Base-by-base conservation (phyloP, 35 echinoderm and acorn worm genomes). In the Lytechinus variegatus region DNA sequence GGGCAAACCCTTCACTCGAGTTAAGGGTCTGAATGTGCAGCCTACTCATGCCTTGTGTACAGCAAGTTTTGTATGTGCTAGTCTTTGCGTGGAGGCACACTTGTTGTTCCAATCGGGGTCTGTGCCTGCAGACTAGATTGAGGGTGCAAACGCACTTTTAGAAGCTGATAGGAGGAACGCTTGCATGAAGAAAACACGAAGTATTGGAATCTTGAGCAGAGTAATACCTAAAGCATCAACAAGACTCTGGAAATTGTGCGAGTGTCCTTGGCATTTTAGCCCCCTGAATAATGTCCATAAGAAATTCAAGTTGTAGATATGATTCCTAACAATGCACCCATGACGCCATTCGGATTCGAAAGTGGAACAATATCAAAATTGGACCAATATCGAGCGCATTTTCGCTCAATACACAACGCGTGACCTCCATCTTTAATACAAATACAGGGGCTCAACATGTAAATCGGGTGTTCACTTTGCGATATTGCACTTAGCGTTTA, bases 401-500 rank as follows among this genome's bases (percentile, higher is more conserved):
- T 79, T 79, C 14, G 66, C 14, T n/a, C 66, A 79, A 79, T 79
- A 79, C 24, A 79, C 66, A 79, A 16, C 66, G 66, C 66, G 66
- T 79, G 66, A 79, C 66, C 66, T 24, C 66, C 12, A 79, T 79
- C 66, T 79, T 79, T 79, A 79, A n/a, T 79, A 79, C 66, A 79
- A 79, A 79, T 79, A 79, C n/a, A 24, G 66, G 66, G 66, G 66
- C 19, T 79, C 66, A 79, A 79, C 16, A 79, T 79, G 66, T 79
- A 79, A 79, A 24, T 79, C 66, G 7, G 66, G 66, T 79, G 7
- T 79, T 79, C 66, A 19, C 66, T 79, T 79, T 24, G 19, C 66
- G n/a, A 79, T 79, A 79, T 79, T 79, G 66, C 66, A 79, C 66
- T 79, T 19, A 79, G 66, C 66, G n/a, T 79, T 79, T 79, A 79